These are phyloP conservation scores for Ornithoptera alexandrae DNA, from an alignment of 2,888 invertebrate genomes.

Conservation along the genomic window DNA sequence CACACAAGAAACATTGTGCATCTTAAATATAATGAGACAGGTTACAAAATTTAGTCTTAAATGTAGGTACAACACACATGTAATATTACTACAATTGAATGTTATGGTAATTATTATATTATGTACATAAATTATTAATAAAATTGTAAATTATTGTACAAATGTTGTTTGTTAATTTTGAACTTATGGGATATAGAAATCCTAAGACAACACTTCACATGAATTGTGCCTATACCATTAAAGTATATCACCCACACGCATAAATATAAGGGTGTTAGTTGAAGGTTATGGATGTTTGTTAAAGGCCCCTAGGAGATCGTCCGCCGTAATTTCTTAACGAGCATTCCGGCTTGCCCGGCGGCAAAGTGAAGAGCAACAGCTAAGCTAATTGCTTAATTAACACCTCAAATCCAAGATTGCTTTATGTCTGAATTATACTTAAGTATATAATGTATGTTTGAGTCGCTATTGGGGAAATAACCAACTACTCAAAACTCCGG, in stretches of 20 bases:
- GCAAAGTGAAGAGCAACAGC: slow-evolving; percentile 44
- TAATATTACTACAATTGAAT: too few relatives aligned
- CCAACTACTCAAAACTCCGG: not conserved
- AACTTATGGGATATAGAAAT: not conserved
- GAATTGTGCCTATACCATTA: slow-evolving; percentile 22
- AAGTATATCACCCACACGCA: slow-evolving; percentile 4
- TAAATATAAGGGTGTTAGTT: slow-evolving; percentile 18
- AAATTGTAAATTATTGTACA: not conserved
- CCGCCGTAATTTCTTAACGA: slow-evolving; percentile 53
- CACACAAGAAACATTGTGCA: too few relatives aligned
- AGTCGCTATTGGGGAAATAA: slow-evolving; percentile 17
- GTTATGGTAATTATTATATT: too few relatives aligned
- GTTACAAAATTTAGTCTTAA: too few relatives aligned
- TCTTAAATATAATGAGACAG: too few relatives aligned
- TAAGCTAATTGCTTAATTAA: slow-evolving; percentile 62
- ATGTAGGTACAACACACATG: too few relatives aligned
- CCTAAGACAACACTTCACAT: slow-evolving; percentile 19
- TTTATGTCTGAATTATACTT: slow-evolving; percentile 33
- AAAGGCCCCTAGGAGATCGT: slow-evolving; percentile 30
- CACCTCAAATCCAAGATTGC: slow-evolving; percentile 50
- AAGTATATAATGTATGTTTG: slow-evolving; percentile 20
- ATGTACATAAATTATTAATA: too few relatives aligned
- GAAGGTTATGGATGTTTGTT: slow-evolving; percentile 25
- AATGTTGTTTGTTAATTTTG: not conserved
- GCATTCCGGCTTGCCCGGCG: slow-evolving; percentile 42